A percentile compares a stretch with the other conserved stretches of the same genome.
These are phyloP conservation scores for Morone chrysops DNA, from an alignment of 2,113 vertebrate species.

Conservation along the genomic window DNA sequence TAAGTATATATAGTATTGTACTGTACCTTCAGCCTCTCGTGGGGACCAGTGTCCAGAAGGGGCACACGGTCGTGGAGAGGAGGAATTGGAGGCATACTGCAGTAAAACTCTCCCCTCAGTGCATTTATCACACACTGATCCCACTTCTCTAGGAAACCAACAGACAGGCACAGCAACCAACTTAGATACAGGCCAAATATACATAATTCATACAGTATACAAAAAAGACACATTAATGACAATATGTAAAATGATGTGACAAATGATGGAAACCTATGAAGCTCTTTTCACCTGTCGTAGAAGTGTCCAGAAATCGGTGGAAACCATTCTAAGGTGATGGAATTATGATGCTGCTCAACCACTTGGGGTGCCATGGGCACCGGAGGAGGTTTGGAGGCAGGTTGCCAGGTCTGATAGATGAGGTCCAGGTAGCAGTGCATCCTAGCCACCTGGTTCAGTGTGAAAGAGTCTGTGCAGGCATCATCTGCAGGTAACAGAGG, in stretches of 20 bases:
- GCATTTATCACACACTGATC: conserved; percentile 98
- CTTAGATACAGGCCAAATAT: conserved; percentile 88
- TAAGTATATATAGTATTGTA: neutral
- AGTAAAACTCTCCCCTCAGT: conserved; percentile 91
- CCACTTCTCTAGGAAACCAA: conserved; percentile 99
- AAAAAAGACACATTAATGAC: neutral
- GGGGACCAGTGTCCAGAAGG: conserved; percentile 98
- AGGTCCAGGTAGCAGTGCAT: conserved; percentile 99
- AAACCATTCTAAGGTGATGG: conserved; percentile 95
- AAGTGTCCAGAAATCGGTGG: conserved; percentile 94
- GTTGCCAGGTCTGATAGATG: conserved; percentile 96
- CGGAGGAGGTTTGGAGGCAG: conserved; percentile 88
- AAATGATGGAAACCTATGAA: conserved; percentile 33
- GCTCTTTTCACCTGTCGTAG: conserved; percentile 95
- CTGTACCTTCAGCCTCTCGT: conserved; percentile 95
- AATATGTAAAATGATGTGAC: neutral
- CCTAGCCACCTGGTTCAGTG: conserved; percentile 95
- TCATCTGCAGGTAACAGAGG: conserved; percentile 86
- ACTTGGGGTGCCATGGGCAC: conserved; percentile 93
- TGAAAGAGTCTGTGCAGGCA: conserved; percentile 97
- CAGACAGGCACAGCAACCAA: conserved; percentile 90
- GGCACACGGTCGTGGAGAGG: conserved; percentile 93
- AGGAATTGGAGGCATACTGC: conserved; percentile 95
- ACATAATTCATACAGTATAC: neutral
- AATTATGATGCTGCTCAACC: conserved; percentile 86